Conservation (phyloP, 2,797 vertebrate genomes). For the Nannoperca obscura region DNA sequence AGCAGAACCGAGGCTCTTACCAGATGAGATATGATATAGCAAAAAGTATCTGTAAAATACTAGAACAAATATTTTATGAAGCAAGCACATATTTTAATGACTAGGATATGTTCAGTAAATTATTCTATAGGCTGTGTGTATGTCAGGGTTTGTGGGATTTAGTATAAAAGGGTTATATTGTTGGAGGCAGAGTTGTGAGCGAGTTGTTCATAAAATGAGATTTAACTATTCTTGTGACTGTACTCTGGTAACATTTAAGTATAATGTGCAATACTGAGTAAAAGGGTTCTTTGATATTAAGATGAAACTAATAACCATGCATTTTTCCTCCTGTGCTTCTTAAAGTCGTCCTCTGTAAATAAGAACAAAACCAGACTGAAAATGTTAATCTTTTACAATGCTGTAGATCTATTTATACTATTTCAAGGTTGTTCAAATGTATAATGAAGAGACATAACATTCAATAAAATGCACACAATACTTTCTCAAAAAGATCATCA, state of each 20-base stretch:
- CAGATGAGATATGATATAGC: conserved; percentile 78
- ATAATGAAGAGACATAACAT: conserved; percentile 71
- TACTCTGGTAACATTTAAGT: conserved; percentile 73
- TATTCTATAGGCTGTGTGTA: conserved; percentile 75
- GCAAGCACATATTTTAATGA: conserved; percentile 86
- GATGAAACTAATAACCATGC: conserved; percentile 62
- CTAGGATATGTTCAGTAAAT: conserved; percentile 77
- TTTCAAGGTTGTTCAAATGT: conserved; percentile 78
- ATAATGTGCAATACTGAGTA: conserved; percentile 76
- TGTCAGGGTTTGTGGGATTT: conserved; percentile 74
- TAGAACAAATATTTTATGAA: conserved; percentile 81
- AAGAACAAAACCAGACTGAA: conserved; percentile 63
- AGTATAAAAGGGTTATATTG: conserved; percentile 44
- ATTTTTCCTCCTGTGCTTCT: conserved; percentile 64
- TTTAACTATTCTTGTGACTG: conserved; percentile 65
- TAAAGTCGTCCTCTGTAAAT: conserved; percentile 76
- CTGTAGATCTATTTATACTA: conserved; percentile 83
- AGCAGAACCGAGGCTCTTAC: conserved; percentile 58
- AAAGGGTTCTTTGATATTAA: conserved; percentile 72
- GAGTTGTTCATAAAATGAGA: conserved; percentile 59
- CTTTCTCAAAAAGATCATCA: conserved; percentile 75
- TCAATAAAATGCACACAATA: conserved; percentile 83
- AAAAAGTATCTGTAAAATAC: conserved; percentile 73
- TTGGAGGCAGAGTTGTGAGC: conserved; percentile 53
- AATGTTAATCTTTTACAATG: conserved; percentile 77